Evolutionary conservation across 2,113 vertebrate species (phyloP).

Genomic region (Noctilio leporinus): DNA sequence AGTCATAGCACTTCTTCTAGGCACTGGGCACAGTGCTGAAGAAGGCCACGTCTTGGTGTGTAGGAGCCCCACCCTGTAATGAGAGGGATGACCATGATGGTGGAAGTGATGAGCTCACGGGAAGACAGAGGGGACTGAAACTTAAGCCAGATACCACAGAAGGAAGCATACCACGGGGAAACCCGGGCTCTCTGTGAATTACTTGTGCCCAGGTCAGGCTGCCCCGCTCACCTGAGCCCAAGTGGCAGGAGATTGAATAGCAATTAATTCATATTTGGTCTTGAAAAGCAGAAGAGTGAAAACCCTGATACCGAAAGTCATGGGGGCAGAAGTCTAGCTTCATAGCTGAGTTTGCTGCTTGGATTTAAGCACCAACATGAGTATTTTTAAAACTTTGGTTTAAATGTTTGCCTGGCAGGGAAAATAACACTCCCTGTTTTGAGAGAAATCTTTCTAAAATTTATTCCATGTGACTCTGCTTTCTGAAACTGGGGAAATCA

Average conservation of each 20-base stretch:
- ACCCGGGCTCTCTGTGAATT: background rate
- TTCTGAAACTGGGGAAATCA: constrained; percentile 4
- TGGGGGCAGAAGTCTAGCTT: background rate
- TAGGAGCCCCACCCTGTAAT: background rate
- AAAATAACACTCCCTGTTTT: background rate
- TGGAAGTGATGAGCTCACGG: background rate
- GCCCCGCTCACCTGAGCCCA: background rate
- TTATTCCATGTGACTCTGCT: background rate
- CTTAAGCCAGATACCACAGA: background rate
- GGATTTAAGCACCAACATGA: constrained; percentile 1
- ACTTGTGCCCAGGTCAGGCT: background rate
- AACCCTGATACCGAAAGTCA: background rate
- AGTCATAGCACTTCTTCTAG: background rate
- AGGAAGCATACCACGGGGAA: background rate
- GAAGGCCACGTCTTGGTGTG: background rate
- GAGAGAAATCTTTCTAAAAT: constrained; percentile 14
- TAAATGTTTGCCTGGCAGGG: background rate
- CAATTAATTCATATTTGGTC: background rate
- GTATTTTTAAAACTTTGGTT: background rate
- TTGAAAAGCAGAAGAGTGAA: background rate
- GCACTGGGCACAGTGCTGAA: background rate
- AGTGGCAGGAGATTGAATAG: constrained; percentile 12
- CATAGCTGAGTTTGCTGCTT: constrained; percentile 8
- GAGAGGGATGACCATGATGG: background rate
- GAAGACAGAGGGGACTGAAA: background rate